Base-by-base conservation (phyloP, 2,113 vertebrate species). In the Pterocles orientalis region DNA sequence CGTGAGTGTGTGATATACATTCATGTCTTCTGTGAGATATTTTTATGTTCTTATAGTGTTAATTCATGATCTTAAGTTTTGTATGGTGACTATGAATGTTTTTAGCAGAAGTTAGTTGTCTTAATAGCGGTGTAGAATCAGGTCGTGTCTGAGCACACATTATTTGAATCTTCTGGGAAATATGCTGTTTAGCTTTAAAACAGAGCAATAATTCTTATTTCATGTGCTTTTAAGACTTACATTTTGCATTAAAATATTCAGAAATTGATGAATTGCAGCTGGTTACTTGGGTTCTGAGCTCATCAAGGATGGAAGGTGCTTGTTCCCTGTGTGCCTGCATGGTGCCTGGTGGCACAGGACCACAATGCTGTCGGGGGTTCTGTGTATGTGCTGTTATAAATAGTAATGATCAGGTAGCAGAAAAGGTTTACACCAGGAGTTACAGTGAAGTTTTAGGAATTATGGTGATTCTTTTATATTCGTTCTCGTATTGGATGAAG, bases 341-440 rank as follows among this genome's bases (percentile, higher is more conserved):
- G 4, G 71, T 8, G 25, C 51, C 65, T 36, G 11, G 61, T 57
- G 34, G 64, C 12, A 56, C 36, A 69, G 54, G 29, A 45, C 18
- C 2, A 3, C 0, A 0, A 4, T 14, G 45, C 51, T 1, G 0
- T 13, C 2, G 0, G 7, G 19, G 31, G 8, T 24, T 23, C 71
- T 75, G 3, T 24, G 21, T 13, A 1, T 31, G 66, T 28, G 45
- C 57, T 68, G 10, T 60, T 5, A 12, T 7, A 7, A 51, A 8
- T 36, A 47, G 56, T 41, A 14, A 25, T 1, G 56, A 6, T 54
- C 31, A 50, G n/a, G 50, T 47, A 31, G 54, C 72, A 87, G 48
- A 64, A 51, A 1, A 18, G 28, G 6, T 41, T 61, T 54, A 10
- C 58, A 29, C 21, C 43, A 28, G 69, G 39, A 57, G 7, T 69